Conservation (phyloP, 2,797 vertebrate species). For the Crotalus adamanteus region DNA sequence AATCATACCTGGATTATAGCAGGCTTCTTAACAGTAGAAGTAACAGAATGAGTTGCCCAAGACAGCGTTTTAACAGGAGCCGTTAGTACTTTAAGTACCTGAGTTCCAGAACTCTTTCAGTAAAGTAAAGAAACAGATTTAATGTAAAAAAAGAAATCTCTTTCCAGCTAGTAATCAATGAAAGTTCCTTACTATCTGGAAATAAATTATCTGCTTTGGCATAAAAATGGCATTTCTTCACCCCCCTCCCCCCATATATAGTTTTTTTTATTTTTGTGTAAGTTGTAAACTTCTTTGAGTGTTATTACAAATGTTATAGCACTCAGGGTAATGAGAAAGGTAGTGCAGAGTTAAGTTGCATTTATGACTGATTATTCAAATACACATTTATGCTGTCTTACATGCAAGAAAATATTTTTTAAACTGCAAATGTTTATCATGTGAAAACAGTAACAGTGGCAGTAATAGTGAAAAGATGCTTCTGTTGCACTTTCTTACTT, state of each 20-base stretch:
- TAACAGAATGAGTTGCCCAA: constrained; percentile 58
- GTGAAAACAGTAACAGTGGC: not conserved
- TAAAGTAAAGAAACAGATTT: constrained; percentile 35
- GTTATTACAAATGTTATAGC: not conserved
- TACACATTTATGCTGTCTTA: not conserved
- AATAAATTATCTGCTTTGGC: not conserved
- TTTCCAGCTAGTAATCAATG: not conserved
- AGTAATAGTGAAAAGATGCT: not conserved
- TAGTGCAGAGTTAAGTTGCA: not conserved
- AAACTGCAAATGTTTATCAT: not conserved
- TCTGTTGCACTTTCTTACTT: not conserved
- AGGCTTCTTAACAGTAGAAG: constrained; percentile 64
- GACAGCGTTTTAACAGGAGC: constrained; percentile 72
- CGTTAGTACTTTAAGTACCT: constrained; percentile 70
- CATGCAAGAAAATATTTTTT: not conserved
- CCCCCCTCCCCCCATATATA: not conserved
- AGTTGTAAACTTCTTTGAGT: not conserved
- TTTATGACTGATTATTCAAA: not conserved
- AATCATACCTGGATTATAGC: constrained; percentile 70
- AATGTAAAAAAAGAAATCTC: not conserved
- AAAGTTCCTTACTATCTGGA: not conserved
- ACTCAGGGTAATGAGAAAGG: not conserved
- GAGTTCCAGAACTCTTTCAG: constrained; percentile 74
- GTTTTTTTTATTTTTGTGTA: not conserved
- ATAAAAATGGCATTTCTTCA: not conserved